These are phyloP conservation scores for Carlito syrichta DNA, from an alignment of 2,113 vertebrate genomes.

Conservation along the genomic window DNA sequence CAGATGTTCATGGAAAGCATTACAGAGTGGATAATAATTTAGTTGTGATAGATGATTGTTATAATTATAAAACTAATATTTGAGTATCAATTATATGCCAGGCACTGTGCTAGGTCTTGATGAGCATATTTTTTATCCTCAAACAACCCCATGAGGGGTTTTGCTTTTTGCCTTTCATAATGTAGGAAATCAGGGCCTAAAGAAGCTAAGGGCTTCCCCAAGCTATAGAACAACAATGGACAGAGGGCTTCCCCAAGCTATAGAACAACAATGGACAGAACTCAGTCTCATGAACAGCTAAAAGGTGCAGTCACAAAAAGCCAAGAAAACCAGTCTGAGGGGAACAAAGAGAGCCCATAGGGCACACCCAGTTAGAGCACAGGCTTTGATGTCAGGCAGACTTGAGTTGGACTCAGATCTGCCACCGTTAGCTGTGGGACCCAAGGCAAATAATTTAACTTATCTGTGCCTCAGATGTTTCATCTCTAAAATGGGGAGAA, in stretches of 20 bases:
- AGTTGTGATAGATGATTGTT: too few relatives aligned
- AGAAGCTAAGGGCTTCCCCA: not conserved
- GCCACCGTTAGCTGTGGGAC: not conserved
- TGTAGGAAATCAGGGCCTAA: not conserved
- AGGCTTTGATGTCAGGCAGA: not conserved
- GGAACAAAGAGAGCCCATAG: not conserved
- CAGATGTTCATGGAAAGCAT: not conserved
- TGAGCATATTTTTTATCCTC: not conserved
- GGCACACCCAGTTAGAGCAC: not conserved
- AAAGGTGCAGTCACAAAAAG: not conserved
- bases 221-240: not conserved
- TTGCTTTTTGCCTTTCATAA: not conserved
- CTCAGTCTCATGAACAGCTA: not conserved
- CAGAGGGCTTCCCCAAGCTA: not conserved
- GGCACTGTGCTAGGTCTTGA: not conserved
- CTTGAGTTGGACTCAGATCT: not conserved
- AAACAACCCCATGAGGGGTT: accelerated
- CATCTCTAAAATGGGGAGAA: not conserved
- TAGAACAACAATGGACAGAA: not conserved
- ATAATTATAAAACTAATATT: not conserved
- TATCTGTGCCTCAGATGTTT: not conserved
- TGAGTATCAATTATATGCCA: not conserved
- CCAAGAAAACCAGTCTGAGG: not conserved
- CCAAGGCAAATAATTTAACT: not conserved
- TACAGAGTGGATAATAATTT: not conserved